These are phyloP conservation scores for Dasypolia templi DNA, from an alignment of 2,888 invertebrate genomes.

Conservation along the genomic window DNA sequence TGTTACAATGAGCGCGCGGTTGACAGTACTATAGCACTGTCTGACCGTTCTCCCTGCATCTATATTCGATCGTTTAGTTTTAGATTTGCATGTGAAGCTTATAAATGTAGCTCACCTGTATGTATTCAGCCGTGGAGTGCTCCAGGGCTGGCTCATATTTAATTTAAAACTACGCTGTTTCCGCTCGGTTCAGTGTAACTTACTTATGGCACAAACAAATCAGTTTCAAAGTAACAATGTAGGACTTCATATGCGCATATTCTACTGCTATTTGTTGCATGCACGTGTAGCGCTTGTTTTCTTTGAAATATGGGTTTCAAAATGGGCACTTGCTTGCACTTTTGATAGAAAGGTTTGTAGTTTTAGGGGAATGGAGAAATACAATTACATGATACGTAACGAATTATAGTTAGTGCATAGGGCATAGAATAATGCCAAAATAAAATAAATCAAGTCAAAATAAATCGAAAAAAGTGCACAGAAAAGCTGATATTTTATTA, in stretches of 20 bases:
- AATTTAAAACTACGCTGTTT: constrained; percentile 54
- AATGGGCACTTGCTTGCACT: neutral
- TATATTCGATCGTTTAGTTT: constrained; percentile 50
- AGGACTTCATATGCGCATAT: constrained; percentile 2
- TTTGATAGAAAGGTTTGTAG: neutral
- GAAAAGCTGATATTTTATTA: constrained; percentile 10
- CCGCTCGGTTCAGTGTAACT: constrained; percentile 25
- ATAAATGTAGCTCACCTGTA: constrained; percentile 56
- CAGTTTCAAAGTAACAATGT: constrained; percentile 28
- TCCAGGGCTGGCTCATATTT: constrained; percentile 51
- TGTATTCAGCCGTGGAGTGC: constrained; percentile 53
- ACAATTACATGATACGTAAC: neutral
- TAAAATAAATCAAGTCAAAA: neutral
- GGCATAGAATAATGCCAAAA: too few relatives aligned
- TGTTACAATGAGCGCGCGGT: neutral
- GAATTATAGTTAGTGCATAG: neutral
- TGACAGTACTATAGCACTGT: constrained; percentile 19
- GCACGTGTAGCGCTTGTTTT: neutral
- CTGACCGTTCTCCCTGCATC: constrained; percentile 39
- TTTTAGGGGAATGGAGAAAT: neutral
- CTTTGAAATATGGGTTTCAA: neutral
- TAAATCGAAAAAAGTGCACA: neutral
- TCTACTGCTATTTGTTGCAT: constrained; percentile 9
- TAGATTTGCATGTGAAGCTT: constrained; percentile 59
- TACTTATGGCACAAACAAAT: constrained; percentile 37